These are phyloP conservation scores for Glaucidium brasilianum DNA, from an alignment of 2,113 vertebrate species.

Conservation along the genomic window DNA sequence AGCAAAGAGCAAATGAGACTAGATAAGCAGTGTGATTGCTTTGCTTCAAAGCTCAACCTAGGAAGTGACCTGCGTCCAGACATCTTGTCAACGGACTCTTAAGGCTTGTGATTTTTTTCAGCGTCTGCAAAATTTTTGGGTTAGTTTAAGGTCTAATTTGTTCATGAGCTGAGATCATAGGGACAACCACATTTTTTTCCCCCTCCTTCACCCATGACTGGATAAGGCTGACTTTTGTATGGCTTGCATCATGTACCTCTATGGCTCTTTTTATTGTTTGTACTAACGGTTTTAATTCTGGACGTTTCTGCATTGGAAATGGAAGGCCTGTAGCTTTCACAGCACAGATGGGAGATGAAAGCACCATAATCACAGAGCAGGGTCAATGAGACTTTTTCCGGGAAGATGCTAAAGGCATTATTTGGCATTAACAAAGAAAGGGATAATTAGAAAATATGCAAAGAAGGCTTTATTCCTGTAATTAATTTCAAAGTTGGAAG, in stretches of 20 bases:
- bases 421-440: conserved; percentile 60
- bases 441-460: conserved; percentile 56
- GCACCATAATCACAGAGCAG: conserved; percentile 36
- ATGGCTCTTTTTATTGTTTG: not conserved
- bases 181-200: not conserved
- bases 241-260: not conserved
- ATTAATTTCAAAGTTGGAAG: conserved; percentile 55
- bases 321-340: conserved; percentile 36
- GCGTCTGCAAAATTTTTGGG: not conserved
- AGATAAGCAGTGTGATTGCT: not conserved
- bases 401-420: conserved; percentile 61
- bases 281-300: not conserved
- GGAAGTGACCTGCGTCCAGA: fast-evolving
- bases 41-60: not conserved
- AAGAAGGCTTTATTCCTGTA: conserved; percentile 56
- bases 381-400: conserved; percentile 50
- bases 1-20: not conserved
- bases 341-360: conserved; percentile 58
- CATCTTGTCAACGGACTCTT: not conserved
- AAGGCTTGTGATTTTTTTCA: not conserved
- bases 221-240: not conserved
- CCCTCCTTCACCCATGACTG: not conserved
- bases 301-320: not conserved
- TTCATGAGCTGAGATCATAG: not conserved
- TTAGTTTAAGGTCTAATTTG: not conserved